Evolutionary conservation across 2,888 invertebrate species (phyloP).

Genomic region (Conops quadrifasciatus): DNA sequence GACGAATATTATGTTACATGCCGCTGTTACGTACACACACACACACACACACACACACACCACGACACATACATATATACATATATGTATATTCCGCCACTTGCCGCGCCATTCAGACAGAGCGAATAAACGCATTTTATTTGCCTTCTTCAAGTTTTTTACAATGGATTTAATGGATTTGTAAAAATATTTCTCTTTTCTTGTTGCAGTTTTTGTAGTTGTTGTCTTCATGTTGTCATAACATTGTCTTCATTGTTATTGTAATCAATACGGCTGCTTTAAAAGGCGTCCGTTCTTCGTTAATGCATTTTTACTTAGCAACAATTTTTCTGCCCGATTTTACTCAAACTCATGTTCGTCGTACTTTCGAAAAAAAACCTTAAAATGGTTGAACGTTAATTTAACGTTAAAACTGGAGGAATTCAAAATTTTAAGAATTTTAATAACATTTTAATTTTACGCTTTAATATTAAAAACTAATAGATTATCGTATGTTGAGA

Average conservation of each 20-base stretch:
- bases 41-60: slow-evolving; percentile 1
- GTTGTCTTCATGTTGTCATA: neutral
- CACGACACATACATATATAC: slow-evolving; percentile 1
- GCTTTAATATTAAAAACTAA: too few species aligned
- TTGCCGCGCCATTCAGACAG: neutral
- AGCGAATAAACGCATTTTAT: neutral
- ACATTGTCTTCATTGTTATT: too few species aligned
- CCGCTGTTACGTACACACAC: slow-evolving; percentile 14
- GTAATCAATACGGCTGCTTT: too few species aligned
- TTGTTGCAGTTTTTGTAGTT: neutral
- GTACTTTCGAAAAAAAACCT: neutral
- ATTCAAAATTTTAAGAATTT: too few species aligned
- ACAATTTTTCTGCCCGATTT: too few species aligned
- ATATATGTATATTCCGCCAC: neutral
- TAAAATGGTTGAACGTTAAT: too few species aligned
- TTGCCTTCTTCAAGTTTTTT: neutral
- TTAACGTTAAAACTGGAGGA: too few species aligned
- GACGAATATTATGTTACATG: neutral
- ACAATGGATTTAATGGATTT: neutral
- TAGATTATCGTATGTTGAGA: too few species aligned
- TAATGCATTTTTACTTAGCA: too few species aligned
- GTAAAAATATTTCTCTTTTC: slow-evolving; percentile 2
- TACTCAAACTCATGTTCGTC: neutral
- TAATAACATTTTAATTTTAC: too few species aligned
- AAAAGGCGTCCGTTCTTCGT: too few species aligned